phyloP scores from a whole-genome alignment of 2,113 vertebrate genomes.

The Oncorhynchus clarkii region DNA sequence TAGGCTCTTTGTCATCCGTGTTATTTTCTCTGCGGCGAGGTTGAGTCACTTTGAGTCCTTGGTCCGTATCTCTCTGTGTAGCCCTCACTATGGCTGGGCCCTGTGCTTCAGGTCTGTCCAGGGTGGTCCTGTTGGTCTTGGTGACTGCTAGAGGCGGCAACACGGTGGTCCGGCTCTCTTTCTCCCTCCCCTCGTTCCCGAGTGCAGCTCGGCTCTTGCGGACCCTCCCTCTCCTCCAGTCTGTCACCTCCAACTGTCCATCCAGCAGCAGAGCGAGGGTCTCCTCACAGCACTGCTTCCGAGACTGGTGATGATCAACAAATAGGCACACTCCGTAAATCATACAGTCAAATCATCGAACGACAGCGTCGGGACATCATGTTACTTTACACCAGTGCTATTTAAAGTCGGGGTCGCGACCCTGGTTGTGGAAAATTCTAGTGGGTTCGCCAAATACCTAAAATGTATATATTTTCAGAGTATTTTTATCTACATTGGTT shows the following conservation, averaged over 20 bases:
- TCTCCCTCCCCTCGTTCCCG: no score
- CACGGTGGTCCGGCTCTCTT: no score
- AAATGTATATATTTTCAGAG: no score
- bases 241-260: neutral
- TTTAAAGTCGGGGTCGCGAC: no score
- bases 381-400: no score
- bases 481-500: no score
- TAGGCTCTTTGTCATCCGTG: neutral
- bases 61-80: neutral
- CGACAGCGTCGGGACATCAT: no score
- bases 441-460: no score
- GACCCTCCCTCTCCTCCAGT: neutral
- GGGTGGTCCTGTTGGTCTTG: no score
- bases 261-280: constrained; percentile 33
- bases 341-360: neutral
- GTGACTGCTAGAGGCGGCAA: no score
- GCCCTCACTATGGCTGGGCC: neutral
- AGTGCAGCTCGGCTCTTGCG: constrained; percentile 24
- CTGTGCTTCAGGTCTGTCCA: neutral
- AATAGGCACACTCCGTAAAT: neutral
- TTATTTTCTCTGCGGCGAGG: neutral
- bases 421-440: no score
- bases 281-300: constrained; percentile 57
- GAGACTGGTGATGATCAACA: constrained; percentile 35
- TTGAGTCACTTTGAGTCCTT: neutral